Evolutionary conservation across 2,113 vertebrate genomes (phyloP), one percentile per base, ranked within the genome.

Genomic region (Canis aureus): DNA sequence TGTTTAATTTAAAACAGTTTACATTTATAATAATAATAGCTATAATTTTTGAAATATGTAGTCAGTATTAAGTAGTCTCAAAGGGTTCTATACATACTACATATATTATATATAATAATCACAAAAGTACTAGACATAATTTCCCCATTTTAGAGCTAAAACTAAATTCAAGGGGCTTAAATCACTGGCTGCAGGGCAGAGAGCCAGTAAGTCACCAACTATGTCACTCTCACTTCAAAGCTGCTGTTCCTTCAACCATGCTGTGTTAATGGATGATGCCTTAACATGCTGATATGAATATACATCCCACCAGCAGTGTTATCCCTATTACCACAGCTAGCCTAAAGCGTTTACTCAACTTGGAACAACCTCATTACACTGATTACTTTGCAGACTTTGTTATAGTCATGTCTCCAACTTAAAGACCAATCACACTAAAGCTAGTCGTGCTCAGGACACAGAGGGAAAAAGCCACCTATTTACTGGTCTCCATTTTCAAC

Each of bases 261-360:
- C 35, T 59, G 29, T 35, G 88, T 23, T 38, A 16, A 49, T 0
- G 20, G 49, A 10, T 1, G 29, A 22, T 7, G 0, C 55, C 51
- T 74, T 27, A 1, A 8, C 29, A 32, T 8, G 0, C 7, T 11
- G 2, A n/a, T 8, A 12, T 32, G 32, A 55, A 35, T 3, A 35
- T 2, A 7, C 19, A 17, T 3, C 6, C 59, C 29, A 32, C 19
- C 43, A 17, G 57, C 64, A 53, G 27, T 0, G 9, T 51, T 12
- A 20, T 1, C 51, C n/a, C 53, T 29, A 2, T 17, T 6, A 22
- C 16, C 11, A 38, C 20, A 27, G 53, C 2, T 11, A 12, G 53
- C 55, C 49, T 51, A 1, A 35, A 22, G 25, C 16, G 8, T 15
- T 27, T n/a, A 38, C 66, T 69, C 20, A n/a, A 29, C 25, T 2